Conservation (phyloP, 2,113 vertebrate species). For the Ploceus nigricollis region DNA sequence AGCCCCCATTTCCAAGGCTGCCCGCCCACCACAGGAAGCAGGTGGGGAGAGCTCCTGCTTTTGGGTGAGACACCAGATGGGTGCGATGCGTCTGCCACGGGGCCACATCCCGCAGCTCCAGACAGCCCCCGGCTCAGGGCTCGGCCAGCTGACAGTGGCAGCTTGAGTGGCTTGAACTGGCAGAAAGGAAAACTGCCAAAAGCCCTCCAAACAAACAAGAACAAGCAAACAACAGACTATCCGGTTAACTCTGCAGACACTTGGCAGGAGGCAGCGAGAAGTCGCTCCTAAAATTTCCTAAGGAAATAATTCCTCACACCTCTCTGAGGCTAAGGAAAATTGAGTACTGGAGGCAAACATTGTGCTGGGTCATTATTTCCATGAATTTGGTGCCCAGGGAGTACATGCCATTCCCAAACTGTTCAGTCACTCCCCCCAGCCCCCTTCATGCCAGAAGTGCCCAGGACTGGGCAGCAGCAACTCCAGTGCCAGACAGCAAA, state of each 20-base stretch:
- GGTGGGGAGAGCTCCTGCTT: background rate
- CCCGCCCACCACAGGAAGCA: background rate
- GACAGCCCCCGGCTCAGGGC: background rate
- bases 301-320: slow-evolving; percentile 35
- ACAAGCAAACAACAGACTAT: background rate
- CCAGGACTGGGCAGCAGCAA: background rate
- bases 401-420: background rate
- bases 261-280: background rate
- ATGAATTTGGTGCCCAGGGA: background rate
- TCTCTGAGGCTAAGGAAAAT: slow-evolving; percentile 5
- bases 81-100: background rate
- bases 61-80: background rate
- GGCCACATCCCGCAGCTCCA: background rate
- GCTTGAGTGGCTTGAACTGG: slow-evolving; percentile 40
- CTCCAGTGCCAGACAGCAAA: background rate
- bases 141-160: slow-evolving; percentile 22
- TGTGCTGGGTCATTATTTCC: background rate
- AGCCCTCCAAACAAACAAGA: slow-evolving; percentile 38
- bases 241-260: background rate
- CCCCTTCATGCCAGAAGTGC: background rate
- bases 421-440: background rate
- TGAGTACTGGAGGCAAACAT: background rate
- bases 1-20: background rate
- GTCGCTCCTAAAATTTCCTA: background rate
- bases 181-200: slow-evolving; percentile 43